Evolutionary conservation across 1,140 invertebrate species (phyloP).

Genomic region (Streblospio benedicti): DNA sequence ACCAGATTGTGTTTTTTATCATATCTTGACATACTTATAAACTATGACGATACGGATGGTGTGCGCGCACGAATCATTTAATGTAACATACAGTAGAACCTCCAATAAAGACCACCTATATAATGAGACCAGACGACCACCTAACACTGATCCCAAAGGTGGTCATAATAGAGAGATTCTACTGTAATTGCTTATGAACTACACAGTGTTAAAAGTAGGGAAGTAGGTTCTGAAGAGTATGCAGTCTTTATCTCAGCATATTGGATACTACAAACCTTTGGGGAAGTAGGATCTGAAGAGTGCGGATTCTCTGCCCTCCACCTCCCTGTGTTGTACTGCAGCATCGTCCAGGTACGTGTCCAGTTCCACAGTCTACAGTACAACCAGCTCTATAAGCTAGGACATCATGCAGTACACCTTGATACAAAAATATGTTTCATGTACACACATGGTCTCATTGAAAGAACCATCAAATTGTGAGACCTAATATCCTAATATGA

Average conservation of each 20-base stretch:
- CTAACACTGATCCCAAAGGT: constrained; percentile 3
- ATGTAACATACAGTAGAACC: no score
- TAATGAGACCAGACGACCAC: constrained; percentile 10
- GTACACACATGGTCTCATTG: no score
- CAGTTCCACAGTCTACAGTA: constrained; percentile 75
- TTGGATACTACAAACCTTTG: constrained; percentile 3
- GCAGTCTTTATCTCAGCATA: neutral
- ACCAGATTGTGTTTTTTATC: no score
- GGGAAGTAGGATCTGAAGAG: constrained; percentile 74
- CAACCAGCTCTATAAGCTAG: constrained; percentile 57
- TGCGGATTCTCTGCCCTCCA: constrained; percentile 70
- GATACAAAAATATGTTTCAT: no score
- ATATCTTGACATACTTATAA: no score
- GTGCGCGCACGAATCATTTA: no score
- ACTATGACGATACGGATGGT: no score
- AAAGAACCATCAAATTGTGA: no score
- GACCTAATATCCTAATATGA: no score
- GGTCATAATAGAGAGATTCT: no score
- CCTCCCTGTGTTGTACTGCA: constrained; percentile 71
- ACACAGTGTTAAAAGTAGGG: neutral
- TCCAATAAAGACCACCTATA: no score
- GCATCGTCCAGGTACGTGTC: constrained; percentile 67
- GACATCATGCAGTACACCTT: no score
- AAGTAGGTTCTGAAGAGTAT: neutral
- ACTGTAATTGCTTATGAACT: constrained; percentile 5